Evolutionary conservation across 1,140 invertebrate genomes (phyloP).

Genomic region (Heterodera carotae): DNA sequence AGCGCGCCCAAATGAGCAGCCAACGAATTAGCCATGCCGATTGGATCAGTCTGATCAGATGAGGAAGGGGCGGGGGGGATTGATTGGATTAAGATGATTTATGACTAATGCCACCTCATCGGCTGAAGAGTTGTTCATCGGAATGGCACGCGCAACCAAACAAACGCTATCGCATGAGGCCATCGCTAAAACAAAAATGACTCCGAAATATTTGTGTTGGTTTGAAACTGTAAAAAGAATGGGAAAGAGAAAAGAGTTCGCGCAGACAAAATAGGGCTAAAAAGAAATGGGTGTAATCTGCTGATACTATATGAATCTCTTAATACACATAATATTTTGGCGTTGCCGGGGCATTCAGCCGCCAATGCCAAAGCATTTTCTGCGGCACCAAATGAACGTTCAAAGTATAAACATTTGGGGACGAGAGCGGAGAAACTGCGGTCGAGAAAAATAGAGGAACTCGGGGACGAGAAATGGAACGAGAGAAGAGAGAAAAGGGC

Average conservation of each 20-base stretch:
- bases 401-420: background rate
- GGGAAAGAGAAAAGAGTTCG: no score
- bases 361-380: background rate
- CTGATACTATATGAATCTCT: background rate
- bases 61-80: background rate
- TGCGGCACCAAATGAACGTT: background rate
- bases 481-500: no score
- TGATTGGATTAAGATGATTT: background rate
- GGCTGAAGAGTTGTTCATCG: background rate
- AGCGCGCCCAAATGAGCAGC: slow-evolving; percentile 11
- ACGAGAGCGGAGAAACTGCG: no score
- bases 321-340: background rate
- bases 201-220: no score
- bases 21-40: slow-evolving; percentile 10
- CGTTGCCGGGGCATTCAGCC: background rate
- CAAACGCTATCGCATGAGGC: slow-evolving; percentile 11
- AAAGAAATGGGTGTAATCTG: no score
- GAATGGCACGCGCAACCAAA: slow-evolving; percentile 31
- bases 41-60: background rate
- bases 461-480: no score
- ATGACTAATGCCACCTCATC: no score
- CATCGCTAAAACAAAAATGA: background rate
- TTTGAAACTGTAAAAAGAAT: no score
- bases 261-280: background rate
- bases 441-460: no score